These are phyloP conservation scores for Drosophila kanapiae DNA, from an alignment of 1,140 invertebrate genomes.

Conservation along the genomic window DNA sequence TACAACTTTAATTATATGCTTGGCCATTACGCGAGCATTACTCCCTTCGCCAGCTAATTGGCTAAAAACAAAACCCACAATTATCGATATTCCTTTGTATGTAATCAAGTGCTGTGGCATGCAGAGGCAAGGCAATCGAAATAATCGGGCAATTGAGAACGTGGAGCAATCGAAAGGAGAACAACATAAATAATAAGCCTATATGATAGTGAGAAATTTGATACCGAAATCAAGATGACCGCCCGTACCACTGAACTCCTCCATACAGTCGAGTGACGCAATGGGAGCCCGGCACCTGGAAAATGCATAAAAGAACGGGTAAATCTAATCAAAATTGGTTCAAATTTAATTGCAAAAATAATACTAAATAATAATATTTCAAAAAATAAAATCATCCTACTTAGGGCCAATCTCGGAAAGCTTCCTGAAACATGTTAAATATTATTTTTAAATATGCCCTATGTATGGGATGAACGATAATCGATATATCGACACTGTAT, in stretches of 20 bases:
- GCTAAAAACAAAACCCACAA: slow-evolving; percentile 30
- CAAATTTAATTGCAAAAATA: not conserved
- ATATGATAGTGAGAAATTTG: slow-evolving; percentile 85
- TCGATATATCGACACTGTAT: too few species aligned
- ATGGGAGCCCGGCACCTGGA: slow-evolving; percentile 94
- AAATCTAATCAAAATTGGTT: not conserved
- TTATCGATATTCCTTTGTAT: slow-evolving; percentile 21
- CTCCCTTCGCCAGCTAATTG: slow-evolving; percentile 8
- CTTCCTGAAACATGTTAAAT: too few species aligned
- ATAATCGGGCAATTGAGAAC: slow-evolving; percentile 29
- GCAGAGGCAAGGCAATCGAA: slow-evolving; percentile 29
- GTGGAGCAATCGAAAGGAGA: slow-evolving; percentile 55
- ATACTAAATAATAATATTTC: too few species aligned
- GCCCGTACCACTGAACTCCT: slow-evolving; percentile 92
- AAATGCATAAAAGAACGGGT: slow-evolving; percentile 50
- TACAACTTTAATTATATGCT: slow-evolving; percentile 39
- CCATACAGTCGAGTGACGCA: slow-evolving; percentile 96
- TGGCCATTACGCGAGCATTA: slow-evolving; percentile 15
- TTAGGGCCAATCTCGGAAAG: too few species aligned
- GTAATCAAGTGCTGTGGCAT: slow-evolving; percentile 14
- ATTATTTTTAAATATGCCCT: too few species aligned
- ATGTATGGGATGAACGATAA: too few species aligned
- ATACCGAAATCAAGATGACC: slow-evolving; percentile 86
- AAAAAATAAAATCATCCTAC: too few species aligned
- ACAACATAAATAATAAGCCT: slow-evolving; percentile 71